A percentile compares a stretch with the other conserved stretches of the same genome.
Conservation (phyloP, 2,797 vertebrate genomes). For the Gallirallus australis region DNA sequence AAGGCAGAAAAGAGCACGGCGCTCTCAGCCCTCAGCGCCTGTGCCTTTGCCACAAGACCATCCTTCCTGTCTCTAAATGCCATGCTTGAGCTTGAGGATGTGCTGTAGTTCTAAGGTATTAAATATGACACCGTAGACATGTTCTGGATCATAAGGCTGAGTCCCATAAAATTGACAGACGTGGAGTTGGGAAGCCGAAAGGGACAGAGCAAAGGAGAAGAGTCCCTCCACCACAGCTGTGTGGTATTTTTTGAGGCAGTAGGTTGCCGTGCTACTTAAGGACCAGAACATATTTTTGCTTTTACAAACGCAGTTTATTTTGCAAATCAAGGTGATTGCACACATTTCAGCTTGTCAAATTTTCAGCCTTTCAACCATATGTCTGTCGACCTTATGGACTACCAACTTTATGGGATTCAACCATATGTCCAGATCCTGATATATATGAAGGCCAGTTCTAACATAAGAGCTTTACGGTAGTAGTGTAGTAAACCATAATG, state of each 20-base stretch:
- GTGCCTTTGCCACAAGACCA: not conserved
- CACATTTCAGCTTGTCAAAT: conserved; percentile 73
- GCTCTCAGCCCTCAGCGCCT: not conserved
- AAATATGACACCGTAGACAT: not conserved
- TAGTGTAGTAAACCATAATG: conserved; percentile 79
- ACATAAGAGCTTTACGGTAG: conserved; percentile 79
- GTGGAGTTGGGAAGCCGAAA: conserved; percentile 1
- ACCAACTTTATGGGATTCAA: conserved; percentile 72
- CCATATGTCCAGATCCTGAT: conserved; percentile 71
- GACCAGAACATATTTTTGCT: conserved; percentile 60
- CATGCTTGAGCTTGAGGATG: not conserved
- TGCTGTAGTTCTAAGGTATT: not conserved
- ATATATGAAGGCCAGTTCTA: conserved; percentile 75
- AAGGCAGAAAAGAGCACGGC: not conserved
- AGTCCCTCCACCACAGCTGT: not conserved
- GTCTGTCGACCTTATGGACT: conserved; percentile 72
- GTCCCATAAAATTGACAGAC: conserved; percentile 63
- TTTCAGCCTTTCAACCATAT: conserved; percentile 75
- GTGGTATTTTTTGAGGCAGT: conserved; percentile 32
- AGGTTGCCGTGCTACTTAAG: conserved; percentile 53
- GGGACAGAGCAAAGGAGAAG: not conserved
- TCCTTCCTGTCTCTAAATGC: conserved; percentile 20
- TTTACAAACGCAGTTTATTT: conserved; percentile 67
- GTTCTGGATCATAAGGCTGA: conserved; percentile 36
- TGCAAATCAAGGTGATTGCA: conserved; percentile 71